Evolutionary conservation across 2,888 invertebrate species (phyloP).

Genomic region (Lithophane socia): DNA sequence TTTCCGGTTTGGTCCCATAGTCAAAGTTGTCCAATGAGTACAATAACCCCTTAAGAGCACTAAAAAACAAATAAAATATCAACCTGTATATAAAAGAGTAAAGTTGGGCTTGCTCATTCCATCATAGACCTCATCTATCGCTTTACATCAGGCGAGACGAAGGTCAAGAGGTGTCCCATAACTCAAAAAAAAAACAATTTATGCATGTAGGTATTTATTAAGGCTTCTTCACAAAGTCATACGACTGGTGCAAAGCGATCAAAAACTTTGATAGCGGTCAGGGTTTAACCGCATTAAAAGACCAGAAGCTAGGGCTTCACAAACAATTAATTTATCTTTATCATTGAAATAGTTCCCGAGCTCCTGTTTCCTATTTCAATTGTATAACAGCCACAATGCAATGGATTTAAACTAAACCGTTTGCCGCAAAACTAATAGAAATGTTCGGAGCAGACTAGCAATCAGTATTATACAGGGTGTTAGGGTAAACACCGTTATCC

Average conservation of each 20-base stretch:
- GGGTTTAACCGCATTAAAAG: neutral
- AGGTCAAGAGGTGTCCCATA: too few species aligned
- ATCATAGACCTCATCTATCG: too few species aligned
- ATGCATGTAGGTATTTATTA: too few species aligned
- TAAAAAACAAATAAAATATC: too few species aligned
- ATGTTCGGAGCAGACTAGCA: constrained; percentile 26
- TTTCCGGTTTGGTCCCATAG: too few species aligned
- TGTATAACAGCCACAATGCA: constrained; percentile 25
- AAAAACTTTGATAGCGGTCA: neutral
- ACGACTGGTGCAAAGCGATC: neutral
- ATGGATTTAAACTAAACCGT: constrained; percentile 34
- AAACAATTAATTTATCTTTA: constrained; percentile 40
- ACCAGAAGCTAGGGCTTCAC: neutral
- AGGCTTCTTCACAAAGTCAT: neutral
- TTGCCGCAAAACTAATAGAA: constrained; percentile 45
- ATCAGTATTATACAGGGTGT: constrained; percentile 3
- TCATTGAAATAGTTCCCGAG: constrained; percentile 21
- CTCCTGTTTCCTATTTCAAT: constrained; percentile 26
- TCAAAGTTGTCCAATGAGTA: too few species aligned
- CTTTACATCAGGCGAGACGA: too few species aligned
- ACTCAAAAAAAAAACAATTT: too few species aligned
- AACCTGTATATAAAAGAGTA: too few species aligned
- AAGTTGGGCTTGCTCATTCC: too few species aligned
- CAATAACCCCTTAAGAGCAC: too few species aligned
- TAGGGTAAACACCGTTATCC: too few species aligned